These are phyloP conservation scores for Aldabrachelys gigantea DNA, from an alignment of 2,113 vertebrate genomes.

Conservation along the genomic window DNA sequence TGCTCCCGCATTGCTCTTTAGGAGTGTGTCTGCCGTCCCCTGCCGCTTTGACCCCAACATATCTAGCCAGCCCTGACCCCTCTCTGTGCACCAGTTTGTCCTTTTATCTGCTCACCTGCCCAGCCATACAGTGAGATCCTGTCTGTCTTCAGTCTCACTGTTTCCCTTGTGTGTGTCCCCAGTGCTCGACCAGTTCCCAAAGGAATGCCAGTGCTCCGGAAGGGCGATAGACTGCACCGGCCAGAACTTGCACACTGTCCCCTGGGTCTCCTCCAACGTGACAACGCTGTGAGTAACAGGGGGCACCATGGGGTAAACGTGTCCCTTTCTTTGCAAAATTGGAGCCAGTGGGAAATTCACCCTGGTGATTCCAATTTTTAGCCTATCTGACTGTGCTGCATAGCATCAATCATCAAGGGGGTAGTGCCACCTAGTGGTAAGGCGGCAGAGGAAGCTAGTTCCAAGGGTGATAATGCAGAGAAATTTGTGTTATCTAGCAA, in stretches of 20 bases:
- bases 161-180: rapidly evolving
- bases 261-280: constrained; percentile 65
- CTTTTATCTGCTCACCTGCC: background rate
- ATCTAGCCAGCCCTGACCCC: background rate
- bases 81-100: background rate
- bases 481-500: background rate
- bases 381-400: background rate
- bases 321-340: background rate
- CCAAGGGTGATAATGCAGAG: background rate
- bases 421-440: background rate
- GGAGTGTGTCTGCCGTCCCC: background rate
- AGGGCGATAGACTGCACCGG: constrained; percentile 66
- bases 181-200: constrained; percentile 72
- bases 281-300: constrained; percentile 71
- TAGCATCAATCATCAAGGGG: background rate
- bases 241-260: constrained; percentile 53
- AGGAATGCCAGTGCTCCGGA: constrained; percentile 63
- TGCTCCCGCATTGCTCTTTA: background rate
- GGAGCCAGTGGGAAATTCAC: background rate
- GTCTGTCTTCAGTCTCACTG: background rate
- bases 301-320: background rate
- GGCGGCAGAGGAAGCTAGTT: background rate
- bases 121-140: background rate
- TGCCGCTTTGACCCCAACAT: no score
- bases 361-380: background rate